Conservation (phyloP, 2,113 vertebrate genomes). For the Monopterus albus region DNA sequence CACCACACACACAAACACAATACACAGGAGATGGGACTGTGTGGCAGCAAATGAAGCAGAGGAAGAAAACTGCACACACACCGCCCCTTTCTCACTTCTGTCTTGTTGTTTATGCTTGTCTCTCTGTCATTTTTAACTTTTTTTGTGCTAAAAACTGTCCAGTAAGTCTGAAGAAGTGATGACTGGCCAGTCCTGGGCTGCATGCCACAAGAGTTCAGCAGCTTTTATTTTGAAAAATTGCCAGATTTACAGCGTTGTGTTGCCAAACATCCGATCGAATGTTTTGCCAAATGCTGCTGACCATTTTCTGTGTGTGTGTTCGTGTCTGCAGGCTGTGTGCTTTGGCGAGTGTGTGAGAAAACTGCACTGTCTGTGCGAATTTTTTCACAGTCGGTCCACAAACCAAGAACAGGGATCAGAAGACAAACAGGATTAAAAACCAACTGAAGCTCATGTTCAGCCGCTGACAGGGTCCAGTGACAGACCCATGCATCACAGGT, state of each 20-base stretch:
- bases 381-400: no score
- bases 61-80: neutral
- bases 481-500: no score
- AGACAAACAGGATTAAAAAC: neutral
- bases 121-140: neutral
- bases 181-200: neutral
- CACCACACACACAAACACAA: neutral
- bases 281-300: conserved; percentile 48
- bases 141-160: neutral
- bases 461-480: no score
- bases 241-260: conserved; percentile 35
- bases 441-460: conserved; percentile 5
- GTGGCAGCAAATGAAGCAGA: conserved; percentile 56
- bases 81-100: neutral
- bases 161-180: no score
- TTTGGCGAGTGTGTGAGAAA: conserved; percentile 44
- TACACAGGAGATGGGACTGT: conserved; percentile 8
- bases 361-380: conserved; percentile 49
- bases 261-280: conserved; percentile 42
- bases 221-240: conserved; percentile 56
- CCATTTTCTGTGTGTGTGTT: conserved; percentile 13
- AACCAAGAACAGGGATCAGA: conserved; percentile 24
- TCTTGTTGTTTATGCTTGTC: neutral
- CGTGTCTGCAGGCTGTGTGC: conserved; percentile 24
- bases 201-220: conserved; percentile 3